These are phyloP conservation scores for Pycnonotus jocosus DNA, from an alignment of 2,113 vertebrate species.

Conservation along the genomic window DNA sequence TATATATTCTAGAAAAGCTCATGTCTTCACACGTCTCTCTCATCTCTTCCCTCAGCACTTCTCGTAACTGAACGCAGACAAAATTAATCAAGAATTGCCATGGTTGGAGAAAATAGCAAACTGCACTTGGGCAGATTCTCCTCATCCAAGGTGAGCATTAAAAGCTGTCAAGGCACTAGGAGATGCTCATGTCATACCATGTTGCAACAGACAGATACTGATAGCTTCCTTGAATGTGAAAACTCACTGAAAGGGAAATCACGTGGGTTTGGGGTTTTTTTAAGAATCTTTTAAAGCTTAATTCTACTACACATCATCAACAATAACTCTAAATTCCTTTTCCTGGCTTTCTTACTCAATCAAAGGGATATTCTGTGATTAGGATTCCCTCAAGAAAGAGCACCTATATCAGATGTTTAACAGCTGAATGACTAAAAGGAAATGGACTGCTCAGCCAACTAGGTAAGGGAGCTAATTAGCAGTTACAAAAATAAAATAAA, in stretches of 20 bases:
- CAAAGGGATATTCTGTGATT: not conserved
- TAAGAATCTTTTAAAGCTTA: not conserved
- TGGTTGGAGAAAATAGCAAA: not conserved
- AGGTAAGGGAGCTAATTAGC: not conserved
- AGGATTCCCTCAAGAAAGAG: not conserved
- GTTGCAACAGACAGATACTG: not conserved
- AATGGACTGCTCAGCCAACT: not conserved
- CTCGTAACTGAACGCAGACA: not conserved
- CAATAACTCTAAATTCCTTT: not conserved
- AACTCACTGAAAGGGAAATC: not conserved
- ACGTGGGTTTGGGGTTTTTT: accelerated
- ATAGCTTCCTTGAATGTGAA: not conserved
- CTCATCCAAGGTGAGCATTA: not conserved
- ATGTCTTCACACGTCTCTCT: not conserved
- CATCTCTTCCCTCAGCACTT: not conserved
- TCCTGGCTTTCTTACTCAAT: not conserved
- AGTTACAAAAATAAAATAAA: not conserved
- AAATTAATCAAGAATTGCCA: not conserved
- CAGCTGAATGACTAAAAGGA: not conserved
- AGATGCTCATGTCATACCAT: not conserved
- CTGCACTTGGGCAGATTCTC: not conserved
- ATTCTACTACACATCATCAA: not conserved
- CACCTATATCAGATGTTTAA: not conserved
- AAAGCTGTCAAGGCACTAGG: not conserved
- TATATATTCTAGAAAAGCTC: not conserved